Conservation (phyloP, 2,113 vertebrate species). For the Syrrhaptes paradoxus region DNA sequence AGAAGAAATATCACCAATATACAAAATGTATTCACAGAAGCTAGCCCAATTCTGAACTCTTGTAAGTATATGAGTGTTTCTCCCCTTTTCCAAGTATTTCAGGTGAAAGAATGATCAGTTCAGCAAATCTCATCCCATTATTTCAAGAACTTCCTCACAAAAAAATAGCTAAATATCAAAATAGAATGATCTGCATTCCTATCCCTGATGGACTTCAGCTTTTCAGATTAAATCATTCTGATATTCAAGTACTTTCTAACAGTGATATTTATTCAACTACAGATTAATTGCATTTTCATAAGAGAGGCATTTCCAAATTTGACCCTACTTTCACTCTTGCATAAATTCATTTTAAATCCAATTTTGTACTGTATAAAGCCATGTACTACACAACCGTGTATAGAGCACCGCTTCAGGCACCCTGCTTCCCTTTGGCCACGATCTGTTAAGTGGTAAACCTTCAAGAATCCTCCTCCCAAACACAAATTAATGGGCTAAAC, state of each 20-base stretch:
- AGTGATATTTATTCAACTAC: not conserved
- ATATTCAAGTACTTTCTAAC: not conserved
- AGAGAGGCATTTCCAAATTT: not conserved
- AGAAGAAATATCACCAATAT: not conserved
- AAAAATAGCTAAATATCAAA: not conserved
- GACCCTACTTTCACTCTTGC: not conserved
- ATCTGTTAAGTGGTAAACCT: not conserved
- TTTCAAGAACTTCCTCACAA: not conserved
- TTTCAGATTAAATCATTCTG: slow-evolving; percentile 4
- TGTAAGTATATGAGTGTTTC: not conserved
- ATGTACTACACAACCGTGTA: rapidly evolving
- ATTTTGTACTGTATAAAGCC: not conserved
- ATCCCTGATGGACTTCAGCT: not conserved
- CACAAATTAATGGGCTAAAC: not conserved
- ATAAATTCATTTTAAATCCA: not conserved
- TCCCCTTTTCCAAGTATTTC: not conserved
- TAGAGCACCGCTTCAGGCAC: not conserved
- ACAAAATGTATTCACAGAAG: not conserved
- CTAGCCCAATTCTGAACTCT: not conserved
- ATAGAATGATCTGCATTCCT: not conserved
- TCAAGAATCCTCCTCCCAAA: not conserved
- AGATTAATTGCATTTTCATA: slow-evolving; percentile 8
- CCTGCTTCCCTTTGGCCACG: not conserved
- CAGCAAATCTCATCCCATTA: not conserved
- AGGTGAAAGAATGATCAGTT: not conserved